These are phyloP conservation scores for Lepisosteus oculatus DNA, from an alignment of 2,113 vertebrate genomes.

Conservation along the genomic window DNA sequence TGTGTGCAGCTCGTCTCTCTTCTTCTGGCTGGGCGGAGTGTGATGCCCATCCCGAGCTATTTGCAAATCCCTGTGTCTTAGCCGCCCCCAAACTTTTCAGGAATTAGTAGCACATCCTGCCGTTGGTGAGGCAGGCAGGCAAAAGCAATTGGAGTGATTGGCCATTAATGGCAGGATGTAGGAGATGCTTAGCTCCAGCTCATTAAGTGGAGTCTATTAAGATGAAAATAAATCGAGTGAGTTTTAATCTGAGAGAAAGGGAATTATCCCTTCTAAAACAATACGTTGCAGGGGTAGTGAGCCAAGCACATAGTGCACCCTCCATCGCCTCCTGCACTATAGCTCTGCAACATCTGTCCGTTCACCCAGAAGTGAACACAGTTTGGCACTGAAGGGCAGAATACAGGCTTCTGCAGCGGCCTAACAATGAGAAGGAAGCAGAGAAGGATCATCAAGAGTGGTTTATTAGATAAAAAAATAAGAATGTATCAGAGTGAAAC, in stretches of 20 bases:
- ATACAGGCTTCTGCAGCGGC: background rate
- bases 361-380: background rate
- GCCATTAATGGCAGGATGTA: conserved; percentile 66
- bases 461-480: no score
- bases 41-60: background rate
- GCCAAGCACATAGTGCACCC: conserved; percentile 23
- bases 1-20: no score
- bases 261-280: conserved; percentile 58
- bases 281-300: conserved; percentile 50
- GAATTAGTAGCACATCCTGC: conserved; percentile 4
- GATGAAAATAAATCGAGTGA: conserved; percentile 65
- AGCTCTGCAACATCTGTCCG: background rate
- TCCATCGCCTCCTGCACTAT: background rate
- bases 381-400: background rate
- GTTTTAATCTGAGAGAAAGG: conserved; percentile 57
- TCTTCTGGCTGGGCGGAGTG: background rate
- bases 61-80: background rate
- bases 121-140: conserved; percentile 8
- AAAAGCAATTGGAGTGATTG: conserved; percentile 62
- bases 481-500: background rate
- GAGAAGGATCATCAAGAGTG: no score
- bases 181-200: conserved; percentile 59
- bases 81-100: background rate
- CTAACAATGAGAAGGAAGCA: background rate
- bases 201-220: conserved; percentile 67